These are phyloP conservation scores for Notothenia coriiceps DNA, from an alignment of 2,113 vertebrate genomes.

Conservation along the genomic window DNA sequence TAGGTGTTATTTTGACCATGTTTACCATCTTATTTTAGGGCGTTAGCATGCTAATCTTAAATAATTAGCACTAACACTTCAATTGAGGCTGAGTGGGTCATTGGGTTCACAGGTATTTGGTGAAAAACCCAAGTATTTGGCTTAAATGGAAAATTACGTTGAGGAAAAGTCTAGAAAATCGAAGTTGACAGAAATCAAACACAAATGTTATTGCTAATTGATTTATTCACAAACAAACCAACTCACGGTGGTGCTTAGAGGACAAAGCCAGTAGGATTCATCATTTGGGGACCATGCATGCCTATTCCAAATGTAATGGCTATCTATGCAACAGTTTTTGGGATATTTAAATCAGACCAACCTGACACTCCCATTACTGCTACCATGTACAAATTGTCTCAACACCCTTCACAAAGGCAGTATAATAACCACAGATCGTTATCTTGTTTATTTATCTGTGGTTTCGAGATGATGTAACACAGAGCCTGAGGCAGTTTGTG, in stretches of 20 bases:
- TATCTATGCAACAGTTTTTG: not conserved
- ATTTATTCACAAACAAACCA: not conserved
- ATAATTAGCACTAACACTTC: too few relatives aligned
- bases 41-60: not conserved
- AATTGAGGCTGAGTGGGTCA: not conserved
- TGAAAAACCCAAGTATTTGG: too few relatives aligned
- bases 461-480: slow-evolving; percentile 25
- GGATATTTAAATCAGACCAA: too few relatives aligned
- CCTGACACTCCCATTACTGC: not conserved
- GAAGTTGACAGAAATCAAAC: too few relatives aligned
- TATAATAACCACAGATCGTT: not conserved
- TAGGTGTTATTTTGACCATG: not conserved
- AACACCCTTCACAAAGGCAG: not conserved
- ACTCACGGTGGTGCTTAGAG: not conserved
- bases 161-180: too few relatives aligned
- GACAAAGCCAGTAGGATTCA: not conserved
- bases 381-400: not conserved
- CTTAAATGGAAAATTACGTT: too few relatives aligned
- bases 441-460: not conserved
- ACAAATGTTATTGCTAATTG: too few relatives aligned
- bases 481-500: not conserved
- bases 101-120: not conserved
- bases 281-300: not conserved
- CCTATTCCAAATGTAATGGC: not conserved
- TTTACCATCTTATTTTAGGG: not conserved